These are phyloP conservation scores for Antheraea yamamai DNA, from an alignment of 2,888 invertebrate genomes.

Conservation along the genomic window DNA sequence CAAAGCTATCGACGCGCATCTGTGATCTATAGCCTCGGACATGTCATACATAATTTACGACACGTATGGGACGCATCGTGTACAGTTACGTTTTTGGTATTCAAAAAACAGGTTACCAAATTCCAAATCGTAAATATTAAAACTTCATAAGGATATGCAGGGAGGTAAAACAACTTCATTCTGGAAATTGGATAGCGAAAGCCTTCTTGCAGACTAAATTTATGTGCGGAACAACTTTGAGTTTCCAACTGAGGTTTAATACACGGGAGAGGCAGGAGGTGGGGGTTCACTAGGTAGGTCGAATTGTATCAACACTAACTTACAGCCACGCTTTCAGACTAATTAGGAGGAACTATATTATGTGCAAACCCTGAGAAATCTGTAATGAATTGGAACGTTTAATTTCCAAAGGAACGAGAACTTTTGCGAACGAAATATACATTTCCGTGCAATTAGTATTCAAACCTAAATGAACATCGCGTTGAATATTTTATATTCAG, in stretches of 20 bases:
- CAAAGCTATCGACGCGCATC: constrained; percentile 21
- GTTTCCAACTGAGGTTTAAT: constrained; percentile 26
- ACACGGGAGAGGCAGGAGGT: background rate
- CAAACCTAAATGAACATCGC: background rate
- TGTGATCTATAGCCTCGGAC: constrained; percentile 16
- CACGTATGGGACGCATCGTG: constrained; percentile 7
- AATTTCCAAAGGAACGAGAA: constrained; percentile 8
- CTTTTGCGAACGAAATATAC: constrained; percentile 3
- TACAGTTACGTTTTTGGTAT: constrained; percentile 31
- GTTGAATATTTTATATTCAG: background rate
- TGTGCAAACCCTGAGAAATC: constrained; percentile 7
- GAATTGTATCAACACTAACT: constrained; percentile 4
- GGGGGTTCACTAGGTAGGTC: background rate
- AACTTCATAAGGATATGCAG: constrained; percentile 41
- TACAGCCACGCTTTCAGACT: constrained; percentile 11
- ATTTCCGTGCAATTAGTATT: constrained; percentile 9
- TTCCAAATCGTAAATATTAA: constrained; percentile 26
- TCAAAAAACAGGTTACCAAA: constrained; percentile 41
- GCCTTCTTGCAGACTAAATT: constrained; percentile 33
- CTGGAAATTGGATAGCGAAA: constrained; percentile 35
- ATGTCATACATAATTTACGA: constrained; percentile 11
- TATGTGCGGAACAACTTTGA: constrained; percentile 37
- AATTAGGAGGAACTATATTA: constrained; percentile 15
- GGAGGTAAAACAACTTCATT: constrained; percentile 48
- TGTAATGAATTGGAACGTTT: constrained; percentile 5